A percentile compares a stretch with the other conserved stretches of the same genome.
These are phyloP conservation scores for Philopedon plagiatum DNA, from an alignment of 2,888 invertebrate species.

Conservation along the genomic window DNA sequence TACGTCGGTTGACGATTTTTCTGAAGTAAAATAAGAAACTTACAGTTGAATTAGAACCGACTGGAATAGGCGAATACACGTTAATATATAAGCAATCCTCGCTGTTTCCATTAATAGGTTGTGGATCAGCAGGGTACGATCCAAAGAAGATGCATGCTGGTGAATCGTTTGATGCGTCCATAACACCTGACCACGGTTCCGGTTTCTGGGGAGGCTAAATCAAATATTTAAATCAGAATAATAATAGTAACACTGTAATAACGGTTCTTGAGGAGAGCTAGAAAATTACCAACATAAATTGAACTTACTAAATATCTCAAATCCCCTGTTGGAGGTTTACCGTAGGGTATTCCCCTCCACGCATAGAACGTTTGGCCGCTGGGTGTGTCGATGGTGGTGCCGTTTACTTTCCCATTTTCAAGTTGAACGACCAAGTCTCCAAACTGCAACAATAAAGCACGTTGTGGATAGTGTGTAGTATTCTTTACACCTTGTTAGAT, in stretches of 20 bases:
- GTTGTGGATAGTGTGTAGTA: no score
- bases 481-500: no score
- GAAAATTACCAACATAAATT: no score
- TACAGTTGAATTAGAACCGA: constrained; percentile 12
- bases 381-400: constrained; percentile 40
- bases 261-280: no score
- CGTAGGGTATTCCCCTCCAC: constrained; percentile 55
- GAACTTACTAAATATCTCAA: constrained; percentile 53
- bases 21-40: no score
- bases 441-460: background rate
- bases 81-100: constrained; percentile 54
- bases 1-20: no score
- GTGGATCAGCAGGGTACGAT: constrained; percentile 33
- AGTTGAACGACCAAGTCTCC: constrained; percentile 45
- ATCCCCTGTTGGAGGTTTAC: constrained; percentile 51
- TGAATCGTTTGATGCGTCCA: constrained; percentile 50
- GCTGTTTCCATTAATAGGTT: constrained; percentile 47
- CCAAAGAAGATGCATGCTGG: constrained; percentile 49
- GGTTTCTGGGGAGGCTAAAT: constrained; percentile 52
- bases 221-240: no score
- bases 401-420: constrained; percentile 51
- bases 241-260: no score
- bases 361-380: constrained; percentile 47
- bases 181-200: constrained; percentile 50
- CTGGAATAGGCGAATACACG: constrained; percentile 50